Evolutionary conservation across 2,113 vertebrate species (phyloP), one percentile per base, ranked within the genome.

Genomic region (Malaclemys terrapin): DNA sequence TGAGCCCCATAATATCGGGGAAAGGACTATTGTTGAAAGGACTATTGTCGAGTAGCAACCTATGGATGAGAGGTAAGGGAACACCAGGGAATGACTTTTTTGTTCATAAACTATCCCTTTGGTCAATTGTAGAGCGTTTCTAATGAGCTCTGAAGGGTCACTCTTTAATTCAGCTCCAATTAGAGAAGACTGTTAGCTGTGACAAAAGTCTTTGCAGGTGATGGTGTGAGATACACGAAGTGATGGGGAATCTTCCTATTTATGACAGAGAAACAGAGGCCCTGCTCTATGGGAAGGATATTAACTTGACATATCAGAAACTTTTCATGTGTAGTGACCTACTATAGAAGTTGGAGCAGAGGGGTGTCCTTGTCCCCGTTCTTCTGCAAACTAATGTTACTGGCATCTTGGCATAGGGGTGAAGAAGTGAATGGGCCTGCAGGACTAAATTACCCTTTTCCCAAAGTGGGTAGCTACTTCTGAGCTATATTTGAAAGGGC

Each of bases 401-500:
- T 91, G 31, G 38, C 49, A 84, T 59, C 14, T 84, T 84, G 54
- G 35, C 85, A 80, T 47, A 81, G 35, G 29, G 88, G 84, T 83
- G 47, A 85, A 78, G 27, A 86, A 89, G 35, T 3, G 59, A 87
- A 85, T 82, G 22, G 2, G 52, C 20, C 92, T 79, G 89, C 65
- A 57, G 87, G 47, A 76, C 82, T 49, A 84, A 88, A 95, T 90
- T 94, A 96, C 45, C 35, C 69, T 93, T 87, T 93, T 89, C 76
- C 83, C 87, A 76, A 89, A 62, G 54, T 90, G 80, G 53, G 47
- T 69, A 84, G 42, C 31, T 97, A 84, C 95, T 94, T 90, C 85
- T 92, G 88, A 97, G 91, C 89, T 87, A 56, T 86, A 91, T 87
- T 85, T 81, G 78, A 89, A 89, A 95, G 95, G 86, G 72, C 86